Evolutionary conservation across 2,888 invertebrate species (phyloP), one percentile per base, ranked within the genome.

Genomic region (Hymenopus coronatus): DNA sequence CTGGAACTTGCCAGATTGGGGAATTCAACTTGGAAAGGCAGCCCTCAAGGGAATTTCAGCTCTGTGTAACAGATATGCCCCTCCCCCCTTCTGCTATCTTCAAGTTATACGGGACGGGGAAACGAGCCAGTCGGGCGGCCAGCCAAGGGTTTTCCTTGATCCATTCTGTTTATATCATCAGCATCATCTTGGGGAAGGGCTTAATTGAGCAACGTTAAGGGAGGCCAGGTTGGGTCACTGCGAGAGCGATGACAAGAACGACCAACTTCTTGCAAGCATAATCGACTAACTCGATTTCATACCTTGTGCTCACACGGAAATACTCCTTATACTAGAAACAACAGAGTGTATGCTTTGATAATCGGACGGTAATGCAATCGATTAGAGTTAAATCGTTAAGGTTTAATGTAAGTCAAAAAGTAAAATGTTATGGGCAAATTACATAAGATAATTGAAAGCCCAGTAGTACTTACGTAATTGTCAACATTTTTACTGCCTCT

Each of bases 11-110:
- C 82, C 87, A 87, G 81, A 87, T 87, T 87, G 87, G 87, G 54
- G 87, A 87, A 87, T 87, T 87, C 87, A 82, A 87, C 30, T 87
- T 87, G 82, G 87, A 87, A 87, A 87, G 87, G 82, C 87, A 54
- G 33, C 82, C 87, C 87, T 33, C 87, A 81, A 87, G 87, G 87
- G 87, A 87, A 82, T 40, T 81, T 25, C 54, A 70, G 86, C 86
- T 82, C 87, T 87, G 28, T 87, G 82, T 87, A 82, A 82, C 87
- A 87, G 82, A 87, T 87, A 82, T 82, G 87, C 33, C 87, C 82
- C 54, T 70, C 54, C 54, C 15, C 40, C 54, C 54, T 54, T 8
- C 54, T 20, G 87, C 82, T 87, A 87, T 87, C 87, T 87, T 87
- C 27, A 87, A 87, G 87, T 87, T 87, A 86, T 28, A 81, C 82